A percentile compares a stretch with the other conserved stretches of the same genome.
phyloP scores from a whole-genome alignment of 2,797 vertebrate genomes.

The Chaetophractus vellerosus region DNA sequence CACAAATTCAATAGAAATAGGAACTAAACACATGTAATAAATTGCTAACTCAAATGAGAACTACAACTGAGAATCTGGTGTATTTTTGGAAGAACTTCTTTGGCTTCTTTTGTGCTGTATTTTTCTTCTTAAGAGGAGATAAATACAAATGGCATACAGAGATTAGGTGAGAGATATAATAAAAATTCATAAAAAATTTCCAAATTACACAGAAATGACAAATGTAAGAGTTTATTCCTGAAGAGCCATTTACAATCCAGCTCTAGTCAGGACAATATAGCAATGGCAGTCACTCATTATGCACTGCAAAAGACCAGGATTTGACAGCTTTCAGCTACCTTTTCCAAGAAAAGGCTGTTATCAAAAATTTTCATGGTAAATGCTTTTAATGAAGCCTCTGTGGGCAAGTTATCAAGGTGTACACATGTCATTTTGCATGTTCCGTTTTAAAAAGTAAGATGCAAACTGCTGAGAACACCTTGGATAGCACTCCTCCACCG shows the following conservation, averaged over 20 bases:
- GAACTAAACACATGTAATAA: conserved; percentile 64
- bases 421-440: conserved; percentile 63
- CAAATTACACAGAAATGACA: conserved; percentile 76
- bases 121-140: conserved; percentile 69
- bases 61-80: not conserved
- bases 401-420: conserved; percentile 78
- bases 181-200: conserved; percentile 77
- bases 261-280: conserved; percentile 68
- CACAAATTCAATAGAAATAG: conserved; percentile 54
- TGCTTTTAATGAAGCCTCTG: conserved; percentile 77
- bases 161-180: conserved; percentile 75
- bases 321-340: conserved; percentile 79
- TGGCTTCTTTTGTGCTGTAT: conserved; percentile 50
- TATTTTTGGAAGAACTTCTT: conserved; percentile 45
- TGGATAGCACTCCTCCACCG: conserved; percentile 15
- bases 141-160: conserved; percentile 54
- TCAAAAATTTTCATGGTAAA: conserved; percentile 79
- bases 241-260: conserved; percentile 77
- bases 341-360: conserved; percentile 80
- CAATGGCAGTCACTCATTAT: conserved; percentile 76
- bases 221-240: conserved; percentile 61
- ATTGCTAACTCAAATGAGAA: conserved; percentile 47
- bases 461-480: conserved; percentile 64
- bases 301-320: conserved; percentile 52
- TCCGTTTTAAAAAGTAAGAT: conserved; percentile 74